phyloP scores from a whole-genome alignment of 2,113 vertebrate species.

The Phylloscopus trochilus region DNA sequence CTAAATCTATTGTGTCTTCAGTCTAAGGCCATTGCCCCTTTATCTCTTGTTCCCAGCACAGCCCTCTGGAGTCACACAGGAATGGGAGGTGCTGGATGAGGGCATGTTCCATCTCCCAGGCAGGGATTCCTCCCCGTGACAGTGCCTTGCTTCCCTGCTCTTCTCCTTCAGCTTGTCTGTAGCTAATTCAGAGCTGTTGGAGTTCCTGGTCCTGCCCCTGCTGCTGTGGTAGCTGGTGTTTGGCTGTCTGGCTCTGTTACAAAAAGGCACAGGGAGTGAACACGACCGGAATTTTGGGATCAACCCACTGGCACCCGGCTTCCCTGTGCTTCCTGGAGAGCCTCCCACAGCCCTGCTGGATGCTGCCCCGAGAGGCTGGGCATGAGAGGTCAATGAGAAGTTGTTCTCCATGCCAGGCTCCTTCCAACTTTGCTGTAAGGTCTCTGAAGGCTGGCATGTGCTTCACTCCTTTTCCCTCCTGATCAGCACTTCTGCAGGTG shows the following conservation, averaged over 20 bases:
- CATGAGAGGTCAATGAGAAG: neutral
- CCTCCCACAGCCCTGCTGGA: neutral
- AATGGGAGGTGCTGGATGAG: neutral
- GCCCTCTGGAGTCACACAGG: rapidly evolving
- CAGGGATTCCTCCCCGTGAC: rapidly evolving
- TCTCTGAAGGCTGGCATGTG: neutral
- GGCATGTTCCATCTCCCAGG: neutral
- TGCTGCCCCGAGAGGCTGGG: rapidly evolving
- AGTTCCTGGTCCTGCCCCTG: neutral
- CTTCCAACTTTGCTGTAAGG: neutral
- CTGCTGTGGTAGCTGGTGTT: neutral
- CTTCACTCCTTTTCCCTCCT: neutral
- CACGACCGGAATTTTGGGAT: neutral
- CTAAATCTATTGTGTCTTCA: neutral
- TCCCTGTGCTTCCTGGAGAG: neutral
- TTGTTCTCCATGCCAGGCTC: neutral
- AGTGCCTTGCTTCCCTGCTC: neutral
- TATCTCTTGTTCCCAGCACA: neutral
- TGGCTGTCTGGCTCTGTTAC: neutral
- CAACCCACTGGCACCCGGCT: neutral
- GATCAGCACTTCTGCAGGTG: neutral
- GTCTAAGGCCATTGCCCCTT: neutral
- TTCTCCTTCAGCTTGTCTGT: neutral
- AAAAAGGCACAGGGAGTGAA: neutral
- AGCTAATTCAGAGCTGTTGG: neutral